Evolutionary conservation across 2,888 invertebrate genomes (phyloP).

Genomic region (Drosophila kanekoi): DNA sequence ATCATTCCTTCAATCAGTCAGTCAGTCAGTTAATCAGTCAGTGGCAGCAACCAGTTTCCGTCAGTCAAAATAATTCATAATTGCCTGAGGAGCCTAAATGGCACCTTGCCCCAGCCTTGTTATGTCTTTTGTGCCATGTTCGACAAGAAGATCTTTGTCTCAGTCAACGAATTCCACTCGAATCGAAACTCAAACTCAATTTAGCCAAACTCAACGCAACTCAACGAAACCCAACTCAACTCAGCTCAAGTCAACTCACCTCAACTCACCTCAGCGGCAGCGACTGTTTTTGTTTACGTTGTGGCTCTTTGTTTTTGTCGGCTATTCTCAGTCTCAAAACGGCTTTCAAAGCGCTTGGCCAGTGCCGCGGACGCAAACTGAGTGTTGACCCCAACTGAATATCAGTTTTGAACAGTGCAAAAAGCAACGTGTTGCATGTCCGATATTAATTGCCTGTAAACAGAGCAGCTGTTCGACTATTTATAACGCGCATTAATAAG

Average conservation of each 20-base stretch:
- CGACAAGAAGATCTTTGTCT: slow-evolving; percentile 55
- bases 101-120: slow-evolving; percentile 71
- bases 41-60: slow-evolving; percentile 52
- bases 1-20: slow-evolving; percentile 16
- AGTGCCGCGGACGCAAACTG: slow-evolving; percentile 55
- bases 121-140: slow-evolving; percentile 50
- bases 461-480: slow-evolving; percentile 22
- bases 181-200: slow-evolving; percentile 3
- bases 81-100: slow-evolving; percentile 64
- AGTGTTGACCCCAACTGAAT: slow-evolving; percentile 7
- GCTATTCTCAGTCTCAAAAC: slow-evolving; percentile 82
- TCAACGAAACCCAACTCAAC: slow-evolving; percentile 19
- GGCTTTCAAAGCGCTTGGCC: slow-evolving; percentile 78
- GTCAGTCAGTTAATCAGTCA: slow-evolving; percentile 14
- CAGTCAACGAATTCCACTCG: slow-evolving; percentile 11
- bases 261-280: slow-evolving; percentile 24
- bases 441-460: slow-evolving; percentile 45
- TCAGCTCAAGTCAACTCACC: slow-evolving; percentile 25
- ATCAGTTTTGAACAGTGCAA: slow-evolving; percentile 3
- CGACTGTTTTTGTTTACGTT: slow-evolving; percentile 43
- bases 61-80: slow-evolving; percentile 74
- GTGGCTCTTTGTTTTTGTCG: slow-evolving; percentile 47
- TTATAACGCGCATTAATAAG: slow-evolving; percentile 44
- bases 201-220: slow-evolving; percentile 11
- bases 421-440: slow-evolving; percentile 73